phyloP scores from a whole-genome alignment of 2,113 vertebrate species.

The Orycteropus afer region DNA sequence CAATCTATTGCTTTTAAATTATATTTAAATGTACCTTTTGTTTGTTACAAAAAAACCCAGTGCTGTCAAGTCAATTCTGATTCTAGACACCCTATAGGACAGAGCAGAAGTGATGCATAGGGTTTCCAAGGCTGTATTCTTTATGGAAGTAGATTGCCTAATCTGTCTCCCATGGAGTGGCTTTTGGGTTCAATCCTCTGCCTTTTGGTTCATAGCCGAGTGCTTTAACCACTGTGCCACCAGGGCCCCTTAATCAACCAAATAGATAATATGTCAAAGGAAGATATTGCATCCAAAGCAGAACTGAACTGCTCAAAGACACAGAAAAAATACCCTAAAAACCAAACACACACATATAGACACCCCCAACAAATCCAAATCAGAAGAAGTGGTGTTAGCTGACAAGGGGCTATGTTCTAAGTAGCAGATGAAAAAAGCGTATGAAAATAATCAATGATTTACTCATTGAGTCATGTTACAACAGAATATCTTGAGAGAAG shows the following conservation, averaged over 20 bases:
- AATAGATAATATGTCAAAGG: not conserved
- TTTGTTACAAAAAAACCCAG: not conserved
- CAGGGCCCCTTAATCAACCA: not conserved
- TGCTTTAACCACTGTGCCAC: not conserved
- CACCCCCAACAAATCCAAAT: not conserved
- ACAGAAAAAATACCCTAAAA: not conserved
- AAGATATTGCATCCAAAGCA: not conserved
- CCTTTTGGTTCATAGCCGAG: not conserved
- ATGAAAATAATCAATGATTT: not conserved
- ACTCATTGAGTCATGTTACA: not conserved
- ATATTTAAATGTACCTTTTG: not conserved
- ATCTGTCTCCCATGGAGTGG: not conserved
- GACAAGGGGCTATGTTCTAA: not conserved
- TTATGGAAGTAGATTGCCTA: not conserved
- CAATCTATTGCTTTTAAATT: conserved; percentile 21
- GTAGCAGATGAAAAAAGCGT: not conserved
- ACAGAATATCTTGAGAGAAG: not conserved
- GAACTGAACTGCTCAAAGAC: not conserved
- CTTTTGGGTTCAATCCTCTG: not conserved
- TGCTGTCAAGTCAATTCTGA: too few species aligned
- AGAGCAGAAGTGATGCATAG: too few species aligned
- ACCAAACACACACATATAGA: not conserved
- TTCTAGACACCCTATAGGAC: too few species aligned
- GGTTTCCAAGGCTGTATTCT: too few species aligned
- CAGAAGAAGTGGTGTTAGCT: not conserved